Evolutionary conservation across 64 coral and sea anemone genomes (phyloP), one percentile per base, ranked within the genome.

Genomic region (Actinia equina): DNA sequence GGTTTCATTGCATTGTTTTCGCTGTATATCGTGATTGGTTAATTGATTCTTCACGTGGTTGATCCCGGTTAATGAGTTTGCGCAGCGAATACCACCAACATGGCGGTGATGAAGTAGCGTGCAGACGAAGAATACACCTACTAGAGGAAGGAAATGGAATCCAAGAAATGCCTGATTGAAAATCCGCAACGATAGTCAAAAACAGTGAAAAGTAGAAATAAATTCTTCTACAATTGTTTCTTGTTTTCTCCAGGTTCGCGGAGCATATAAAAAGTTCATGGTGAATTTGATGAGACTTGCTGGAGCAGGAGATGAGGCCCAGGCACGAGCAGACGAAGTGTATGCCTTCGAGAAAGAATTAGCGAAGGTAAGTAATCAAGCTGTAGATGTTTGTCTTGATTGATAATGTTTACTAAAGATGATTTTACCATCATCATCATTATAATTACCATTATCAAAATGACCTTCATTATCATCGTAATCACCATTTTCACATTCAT

Each of bases 261-360:
- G 23, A 15, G 94, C 88, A 11, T 97, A 97, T 85, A 86, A 90
- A 63, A 93, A 82, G 27, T 59, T 97, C 0, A 97, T 97, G 94
- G 61, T 86, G 3, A 52, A 88, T 41, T 25, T 93, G 23, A 87
- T 86, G 7, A 90, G 62, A 5, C 77, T 93, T 3, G 84, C 87
- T 23, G 86, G 82, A 45, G 88, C 89, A 70, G 27, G 17, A 44
- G 86, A 92, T 63, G 86, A 93, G 51, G 82, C 80, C 22, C 67
- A 93, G 61, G 84, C 53, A 15, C 79, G 88, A 77, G 88, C 93
- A 71, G 88, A 69, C 17, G 94, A 93, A 83, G 82, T 97, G 65
- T 97, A 93, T 71, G 82, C 84, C 19, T 91, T 97, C 25, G 94
- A 97, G 85, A 69, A 85, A 79, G 54, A 27, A 2, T 43, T 97